Evolutionary conservation across 1,140 invertebrate genomes (phyloP).

Genomic region (Drosophila repletoides): DNA sequence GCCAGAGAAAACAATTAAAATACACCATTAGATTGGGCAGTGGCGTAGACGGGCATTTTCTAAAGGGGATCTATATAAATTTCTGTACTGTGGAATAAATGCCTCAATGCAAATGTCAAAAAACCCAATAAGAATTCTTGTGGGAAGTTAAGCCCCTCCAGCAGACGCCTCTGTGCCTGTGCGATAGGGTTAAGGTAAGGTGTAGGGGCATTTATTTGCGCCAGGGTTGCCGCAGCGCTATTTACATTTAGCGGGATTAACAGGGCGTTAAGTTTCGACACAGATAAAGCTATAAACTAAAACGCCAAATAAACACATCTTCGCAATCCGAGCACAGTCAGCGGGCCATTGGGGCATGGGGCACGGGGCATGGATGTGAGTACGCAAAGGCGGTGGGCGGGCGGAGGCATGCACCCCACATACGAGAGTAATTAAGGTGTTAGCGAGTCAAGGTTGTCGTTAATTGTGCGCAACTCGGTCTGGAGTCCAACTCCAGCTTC

Average conservation of each 20-base stretch:
- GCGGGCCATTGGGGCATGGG: slow-evolving; percentile 5
- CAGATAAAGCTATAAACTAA: slow-evolving; percentile 50
- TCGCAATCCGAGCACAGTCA: slow-evolving; percentile 12
- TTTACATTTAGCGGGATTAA: slow-evolving; percentile 73
- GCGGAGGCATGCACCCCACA: background rate
- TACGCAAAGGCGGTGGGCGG: background rate
- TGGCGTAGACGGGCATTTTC: background rate
- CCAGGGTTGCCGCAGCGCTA: slow-evolving; percentile 55
- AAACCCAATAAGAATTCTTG: no score
- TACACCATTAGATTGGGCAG: slow-evolving; percentile 15
- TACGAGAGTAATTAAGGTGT: slow-evolving; percentile 31
- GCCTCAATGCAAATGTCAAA: no score
- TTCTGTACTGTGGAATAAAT: no score
- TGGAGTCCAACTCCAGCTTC: background rate
- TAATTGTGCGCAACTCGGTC: slow-evolving; percentile 43
- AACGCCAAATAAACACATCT: slow-evolving; percentile 34
- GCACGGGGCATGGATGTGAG: background rate
- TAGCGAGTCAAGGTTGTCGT: slow-evolving; percentile 70
- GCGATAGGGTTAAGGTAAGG: no score
- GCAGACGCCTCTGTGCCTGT: no score
- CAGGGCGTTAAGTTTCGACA: slow-evolving; percentile 78
- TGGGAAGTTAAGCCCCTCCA: no score
- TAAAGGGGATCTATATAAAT: no score
- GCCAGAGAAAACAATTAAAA: slow-evolving; percentile 51
- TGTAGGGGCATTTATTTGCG: slow-evolving; percentile 70